These are phyloP conservation scores for Orthonychiurus folsomi DNA, from an alignment of 2,888 invertebrate genomes.

Conservation along the genomic window DNA sequence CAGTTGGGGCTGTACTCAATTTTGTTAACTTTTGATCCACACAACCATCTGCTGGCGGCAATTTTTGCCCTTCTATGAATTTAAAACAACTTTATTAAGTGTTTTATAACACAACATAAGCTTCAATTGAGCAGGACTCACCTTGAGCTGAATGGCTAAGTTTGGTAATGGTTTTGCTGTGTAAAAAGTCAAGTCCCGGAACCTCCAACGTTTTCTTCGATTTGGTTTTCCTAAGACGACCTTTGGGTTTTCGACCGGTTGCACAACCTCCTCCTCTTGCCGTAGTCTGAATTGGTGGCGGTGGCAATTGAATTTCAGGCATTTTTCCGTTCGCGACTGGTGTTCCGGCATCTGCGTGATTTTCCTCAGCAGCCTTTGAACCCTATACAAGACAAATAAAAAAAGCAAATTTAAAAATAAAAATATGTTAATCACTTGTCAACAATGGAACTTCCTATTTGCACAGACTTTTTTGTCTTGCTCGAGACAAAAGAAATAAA, in stretches of 20 bases:
- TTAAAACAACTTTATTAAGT: background rate
- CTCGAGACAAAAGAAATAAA: no score
- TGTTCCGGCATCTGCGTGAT: background rate
- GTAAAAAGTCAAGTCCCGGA: constrained; percentile 75
- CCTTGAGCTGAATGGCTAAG: constrained; percentile 73
- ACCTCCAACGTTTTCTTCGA: constrained; percentile 55
- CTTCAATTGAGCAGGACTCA: constrained; percentile 41
- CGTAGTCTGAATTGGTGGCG: constrained; percentile 36
- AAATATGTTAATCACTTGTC: no score
- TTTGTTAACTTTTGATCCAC: constrained; percentile 82
- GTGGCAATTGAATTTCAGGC: constrained; percentile 29
- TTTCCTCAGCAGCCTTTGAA: background rate
- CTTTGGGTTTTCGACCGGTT: constrained; percentile 47
- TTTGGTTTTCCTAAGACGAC: constrained; percentile 55
- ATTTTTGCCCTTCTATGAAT: constrained; percentile 56
- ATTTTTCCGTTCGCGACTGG: background rate
- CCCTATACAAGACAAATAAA: background rate
- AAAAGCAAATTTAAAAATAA: background rate
- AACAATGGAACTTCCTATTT: no score
- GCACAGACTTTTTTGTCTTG: no score
- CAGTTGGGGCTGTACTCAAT: constrained; percentile 52
- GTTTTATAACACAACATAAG: background rate
- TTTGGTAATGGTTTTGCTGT: constrained; percentile 68
- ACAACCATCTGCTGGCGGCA: constrained; percentile 81
- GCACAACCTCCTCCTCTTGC: constrained; percentile 29